These are phyloP conservation scores for Subacronicta megacephala DNA, from an alignment of 2,888 invertebrate species.

Conservation along the genomic window DNA sequence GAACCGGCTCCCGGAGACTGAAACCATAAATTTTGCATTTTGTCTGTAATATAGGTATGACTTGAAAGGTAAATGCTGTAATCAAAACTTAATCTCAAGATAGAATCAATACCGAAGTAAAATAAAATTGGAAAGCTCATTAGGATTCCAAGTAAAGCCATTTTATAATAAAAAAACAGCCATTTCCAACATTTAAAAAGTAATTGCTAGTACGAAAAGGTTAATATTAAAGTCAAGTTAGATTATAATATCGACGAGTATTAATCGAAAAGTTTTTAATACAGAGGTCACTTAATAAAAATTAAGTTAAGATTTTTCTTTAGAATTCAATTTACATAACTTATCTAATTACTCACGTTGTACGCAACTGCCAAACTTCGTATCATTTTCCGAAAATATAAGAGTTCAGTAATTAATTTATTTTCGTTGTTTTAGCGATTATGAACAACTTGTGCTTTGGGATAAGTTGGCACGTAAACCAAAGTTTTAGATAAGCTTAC, in stretches of 20 bases:
- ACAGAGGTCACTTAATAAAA: background rate
- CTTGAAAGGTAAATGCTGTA: no score
- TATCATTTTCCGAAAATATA: conserved; percentile 58
- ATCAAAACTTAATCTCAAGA: no score
- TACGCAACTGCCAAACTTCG: conserved; percentile 49
- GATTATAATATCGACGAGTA: background rate
- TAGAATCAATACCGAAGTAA: conserved; percentile 1
- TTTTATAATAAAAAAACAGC: background rate
- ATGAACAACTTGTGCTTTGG: conserved; percentile 40
- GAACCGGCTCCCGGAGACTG: no score
- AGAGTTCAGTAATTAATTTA: conserved; percentile 58
- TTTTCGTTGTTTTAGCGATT: conserved; percentile 56
- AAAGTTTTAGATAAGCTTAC: conserved; percentile 27
- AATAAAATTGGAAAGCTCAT: background rate
- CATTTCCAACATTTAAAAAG: background rate
- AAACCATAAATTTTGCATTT: no score
- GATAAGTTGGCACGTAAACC: conserved; percentile 30
- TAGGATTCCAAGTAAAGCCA: background rate
- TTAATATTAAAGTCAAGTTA: background rate
- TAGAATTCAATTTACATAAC: conserved; percentile 32
- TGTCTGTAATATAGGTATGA: no score
- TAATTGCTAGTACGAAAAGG: background rate
- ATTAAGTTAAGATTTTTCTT: conserved; percentile 3
- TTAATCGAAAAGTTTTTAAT: background rate
- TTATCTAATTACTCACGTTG: conserved; percentile 55